phyloP scores from a whole-genome alignment of 2,888 invertebrate genomes.

The Escarpia spicata region DNA sequence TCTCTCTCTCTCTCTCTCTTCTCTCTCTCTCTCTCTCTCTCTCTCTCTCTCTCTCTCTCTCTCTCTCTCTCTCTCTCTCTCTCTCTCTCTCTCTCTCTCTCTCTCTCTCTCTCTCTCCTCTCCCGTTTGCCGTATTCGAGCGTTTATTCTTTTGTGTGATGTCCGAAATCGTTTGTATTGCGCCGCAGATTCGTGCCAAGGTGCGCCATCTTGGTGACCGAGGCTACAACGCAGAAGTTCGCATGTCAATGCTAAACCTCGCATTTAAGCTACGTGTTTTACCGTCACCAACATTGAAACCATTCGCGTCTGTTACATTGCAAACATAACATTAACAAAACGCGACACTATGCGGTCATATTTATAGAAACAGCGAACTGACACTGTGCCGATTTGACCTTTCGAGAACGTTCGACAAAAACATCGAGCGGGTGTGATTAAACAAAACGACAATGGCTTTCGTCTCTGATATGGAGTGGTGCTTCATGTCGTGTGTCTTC shows the following conservation, averaged over 20 bases:
- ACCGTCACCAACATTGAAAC: not conserved
- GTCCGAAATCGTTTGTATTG: not conserved
- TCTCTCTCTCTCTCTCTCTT: too few relatives aligned
- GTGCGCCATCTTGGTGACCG: not conserved
- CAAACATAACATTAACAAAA: conserved; percentile 3
- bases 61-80: too few relatives aligned
- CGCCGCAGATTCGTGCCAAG: not conserved
- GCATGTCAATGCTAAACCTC: not conserved
- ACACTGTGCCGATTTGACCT: not conserved
- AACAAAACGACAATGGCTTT: not conserved
- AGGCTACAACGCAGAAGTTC: not conserved
- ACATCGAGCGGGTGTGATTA: conserved; percentile 1
- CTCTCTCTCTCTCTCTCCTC: too few relatives aligned
- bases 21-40: too few relatives aligned
- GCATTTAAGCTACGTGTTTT: not conserved
- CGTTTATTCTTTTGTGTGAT: not conserved
- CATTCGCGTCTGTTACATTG: not conserved
- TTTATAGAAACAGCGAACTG: not conserved
- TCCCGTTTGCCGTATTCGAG: too few relatives aligned
- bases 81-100: too few relatives aligned
- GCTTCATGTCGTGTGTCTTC: not conserved
- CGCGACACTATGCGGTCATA: not conserved
- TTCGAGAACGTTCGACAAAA: not conserved
- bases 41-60: too few relatives aligned
- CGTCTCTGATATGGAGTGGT: not conserved